Base-by-base conservation (phyloP, 2,113 vertebrate species). In the Pao palembangensis region DNA sequence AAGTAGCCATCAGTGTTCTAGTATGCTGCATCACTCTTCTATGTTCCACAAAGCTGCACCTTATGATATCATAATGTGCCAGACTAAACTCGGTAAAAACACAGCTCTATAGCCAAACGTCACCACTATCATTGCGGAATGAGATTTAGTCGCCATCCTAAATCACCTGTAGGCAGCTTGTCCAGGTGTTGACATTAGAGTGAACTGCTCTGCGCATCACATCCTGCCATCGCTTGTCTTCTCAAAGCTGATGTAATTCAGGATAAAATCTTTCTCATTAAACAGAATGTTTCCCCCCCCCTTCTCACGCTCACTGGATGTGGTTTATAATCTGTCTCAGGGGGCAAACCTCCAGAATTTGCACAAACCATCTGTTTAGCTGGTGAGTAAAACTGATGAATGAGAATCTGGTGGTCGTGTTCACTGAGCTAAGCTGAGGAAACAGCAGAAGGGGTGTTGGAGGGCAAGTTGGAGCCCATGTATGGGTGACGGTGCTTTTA, bases 361-460 rank as follows among this genome's bases (percentile, higher is more conserved):
- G 63, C 70, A 76, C 75, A 75, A 81, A 81, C 76, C 82, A 85
- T 87, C 82, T 89, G 85, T 86, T 85, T 85, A 79, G 79, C 76
- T 80, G 25, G 66, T 47, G 18, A 78, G 64, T 71, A 81, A 79
- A 82, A 71, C 85, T 84, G 79, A 87, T 87, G 81, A 87, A 87
- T 83, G 74, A 71, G 63, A 80, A 73, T 74, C 66, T 71, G 61
- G 77, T 70, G 75, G 69, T 71, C 67, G 55, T 75, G 76, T 61
- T 81, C 54, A 77, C 68, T 71, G 83, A 78, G 61, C 66, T 62
- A 57, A 74, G 67, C 68, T 34, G 60, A 74, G 59, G 51, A 68
- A 49, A 58, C 46, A 78, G 63, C 74, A 80, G 71, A 76, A 76
- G 78, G 69, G 64, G 56, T 63, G 55, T 63, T 64, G 50, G 54